Conservation (phyloP, 1,140 invertebrate genomes). For the Nasonia giraulti region DNA sequence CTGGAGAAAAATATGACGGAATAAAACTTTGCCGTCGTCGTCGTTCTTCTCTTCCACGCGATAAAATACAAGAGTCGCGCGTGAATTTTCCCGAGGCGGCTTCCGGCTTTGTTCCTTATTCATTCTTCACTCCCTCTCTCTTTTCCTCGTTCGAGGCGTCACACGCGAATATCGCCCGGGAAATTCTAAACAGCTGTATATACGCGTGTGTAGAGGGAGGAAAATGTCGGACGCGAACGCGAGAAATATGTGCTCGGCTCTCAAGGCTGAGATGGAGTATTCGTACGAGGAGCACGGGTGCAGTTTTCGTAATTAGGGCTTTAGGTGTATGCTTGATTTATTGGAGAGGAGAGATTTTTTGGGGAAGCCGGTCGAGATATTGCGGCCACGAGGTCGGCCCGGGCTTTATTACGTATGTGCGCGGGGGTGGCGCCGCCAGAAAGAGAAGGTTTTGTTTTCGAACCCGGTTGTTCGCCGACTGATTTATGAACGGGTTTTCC, state of each 20-base stretch:
- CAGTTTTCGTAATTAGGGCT: background rate
- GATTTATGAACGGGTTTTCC: slow-evolving; percentile 1
- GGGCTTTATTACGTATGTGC: background rate
- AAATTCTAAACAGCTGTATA: slow-evolving; percentile 23
- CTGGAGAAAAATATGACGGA: slow-evolving; percentile 49
- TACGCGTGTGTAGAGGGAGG: background rate
- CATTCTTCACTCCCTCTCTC: background rate
- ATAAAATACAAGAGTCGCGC: slow-evolving; percentile 40
- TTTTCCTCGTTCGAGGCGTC: background rate
- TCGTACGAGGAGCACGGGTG: background rate
- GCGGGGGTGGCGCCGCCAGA: background rate
- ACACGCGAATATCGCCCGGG: background rate
- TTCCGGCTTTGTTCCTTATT: slow-evolving; percentile 34
- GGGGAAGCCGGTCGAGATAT: background rate
- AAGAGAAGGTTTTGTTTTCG: background rate
- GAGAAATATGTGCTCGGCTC: background rate
- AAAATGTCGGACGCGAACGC: background rate
- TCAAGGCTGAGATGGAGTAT: background rate
- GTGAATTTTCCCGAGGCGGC: slow-evolving; percentile 29
- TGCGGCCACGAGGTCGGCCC: background rate
- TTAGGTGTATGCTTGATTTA: background rate
- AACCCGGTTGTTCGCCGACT: background rate
- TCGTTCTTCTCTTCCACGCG: slow-evolving; percentile 30
- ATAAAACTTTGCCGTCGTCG: slow-evolving; percentile 47
- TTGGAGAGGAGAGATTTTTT: background rate